Evolutionary conservation across 2,888 invertebrate genomes (phyloP), one percentile per base, ranked within the genome.

Genomic region (Nycteola revayana): DNA sequence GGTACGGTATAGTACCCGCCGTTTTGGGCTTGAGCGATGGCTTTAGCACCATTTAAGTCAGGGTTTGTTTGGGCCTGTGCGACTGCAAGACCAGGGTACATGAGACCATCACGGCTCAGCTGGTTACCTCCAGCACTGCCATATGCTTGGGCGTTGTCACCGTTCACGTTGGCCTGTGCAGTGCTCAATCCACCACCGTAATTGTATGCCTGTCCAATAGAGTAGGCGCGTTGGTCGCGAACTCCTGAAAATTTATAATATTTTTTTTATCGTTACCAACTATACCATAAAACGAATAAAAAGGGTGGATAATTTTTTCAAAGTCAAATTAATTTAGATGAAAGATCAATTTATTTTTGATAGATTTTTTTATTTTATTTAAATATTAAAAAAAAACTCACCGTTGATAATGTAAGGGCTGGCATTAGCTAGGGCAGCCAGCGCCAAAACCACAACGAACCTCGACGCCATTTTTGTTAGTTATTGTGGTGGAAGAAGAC

Each of bases 151-250:
- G 71, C 72, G 20, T 42, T 51, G 14, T 58, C 64, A 7, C 72
- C 74, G 24, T 61, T 42, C 11, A 57, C 61, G n/a, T 65, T 57
- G 1, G 83, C 82, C 9, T 73, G 64, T 1, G 82, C 83, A 28
- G 60, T 58, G 44, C 61, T 70, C 4, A 54, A 30, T 7, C 73
- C 76, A 8, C 65, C 66, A 21, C 65, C 69, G 49, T 54, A 66
- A 50, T 64, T 75, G 60, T 64, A 66, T 8, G 74, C 83, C 28
- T 76, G 65, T 10, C 81, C 75, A 9, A 66, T 42, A 11, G 80
- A 66, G 49, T 68, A 79, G 33, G 71, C 63, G 7, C 86, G 84
- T 58, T 75, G 76, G 56, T 76, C 72, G 64, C 86, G 86, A 24
- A 68, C 59, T 59, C 72, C 84, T 85, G 59, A 0, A 21, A 21